Percentiles rank a stretch among this genome's conserved stretches.
phyloP scores from a whole-genome alignment of 2,888 invertebrate species.

The Drosophila gaucha region DNA sequence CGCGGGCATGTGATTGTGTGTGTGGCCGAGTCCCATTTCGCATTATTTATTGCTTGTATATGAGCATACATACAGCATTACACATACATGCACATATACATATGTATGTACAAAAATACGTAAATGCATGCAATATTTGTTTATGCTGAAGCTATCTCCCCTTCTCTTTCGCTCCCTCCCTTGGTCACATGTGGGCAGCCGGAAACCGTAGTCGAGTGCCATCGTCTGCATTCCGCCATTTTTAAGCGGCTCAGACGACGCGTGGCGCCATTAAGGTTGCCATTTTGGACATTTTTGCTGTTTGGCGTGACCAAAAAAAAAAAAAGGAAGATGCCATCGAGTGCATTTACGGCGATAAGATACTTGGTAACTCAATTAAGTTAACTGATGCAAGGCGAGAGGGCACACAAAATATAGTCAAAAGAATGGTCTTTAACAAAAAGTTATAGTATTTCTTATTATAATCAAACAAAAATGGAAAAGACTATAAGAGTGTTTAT shows the following conservation, averaged over 20 bases:
- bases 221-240: constrained; percentile 32
- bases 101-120: constrained; percentile 2
- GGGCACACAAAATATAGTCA: background rate
- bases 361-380: constrained; percentile 74
- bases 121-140: constrained; percentile 46
- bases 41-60: constrained; percentile 44
- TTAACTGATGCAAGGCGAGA: constrained; percentile 30
- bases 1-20: constrained; percentile 5
- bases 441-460: too few relatives aligned
- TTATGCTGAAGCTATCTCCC: constrained; percentile 11
- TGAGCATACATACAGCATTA: background rate
- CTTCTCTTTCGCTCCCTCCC: background rate
- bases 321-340: constrained; percentile 32
- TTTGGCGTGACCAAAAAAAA: constrained; percentile 22
- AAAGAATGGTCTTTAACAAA: too few relatives aligned
- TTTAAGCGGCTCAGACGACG: constrained; percentile 43
- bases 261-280: constrained; percentile 53
- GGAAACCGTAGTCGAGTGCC: constrained; percentile 26
- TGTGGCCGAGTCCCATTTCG: constrained; percentile 27
- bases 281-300: constrained; percentile 14
- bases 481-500: too few relatives aligned
- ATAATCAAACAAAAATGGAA: too few relatives aligned
- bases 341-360: constrained; percentile 72
- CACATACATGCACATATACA: background rate
- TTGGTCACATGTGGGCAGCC: background rate